These are phyloP conservation scores for Amphimallon solstitiale DNA, from an alignment of 2,888 invertebrate genomes.

Conservation along the genomic window DNA sequence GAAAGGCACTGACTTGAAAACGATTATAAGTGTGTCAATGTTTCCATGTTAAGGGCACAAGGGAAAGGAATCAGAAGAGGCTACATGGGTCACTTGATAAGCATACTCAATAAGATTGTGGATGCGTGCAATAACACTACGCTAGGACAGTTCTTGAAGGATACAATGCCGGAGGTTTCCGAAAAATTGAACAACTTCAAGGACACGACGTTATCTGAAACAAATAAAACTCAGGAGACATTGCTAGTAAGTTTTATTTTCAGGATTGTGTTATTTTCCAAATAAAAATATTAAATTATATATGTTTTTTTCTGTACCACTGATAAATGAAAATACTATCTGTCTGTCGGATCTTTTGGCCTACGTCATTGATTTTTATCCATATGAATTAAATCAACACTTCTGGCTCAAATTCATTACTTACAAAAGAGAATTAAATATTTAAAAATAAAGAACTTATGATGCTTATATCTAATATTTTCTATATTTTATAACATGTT, in stretches of 20 bases:
- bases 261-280: too few relatives aligned
- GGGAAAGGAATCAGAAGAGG: conserved; percentile 69
- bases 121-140: conserved; percentile 66
- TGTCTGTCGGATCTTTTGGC: too few relatives aligned
- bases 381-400: too few relatives aligned
- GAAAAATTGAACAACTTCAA: conserved; percentile 59
- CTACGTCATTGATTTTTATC: too few relatives aligned
- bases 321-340: too few relatives aligned
- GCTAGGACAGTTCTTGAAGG: conserved; percentile 67
- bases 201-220: conserved; percentile 56
- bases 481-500: too few relatives aligned
- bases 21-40: conserved; percentile 29
- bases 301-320: too few relatives aligned
- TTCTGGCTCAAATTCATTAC: too few relatives aligned
- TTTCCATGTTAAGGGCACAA: conserved; percentile 60
- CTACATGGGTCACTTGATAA: conserved; percentile 75
- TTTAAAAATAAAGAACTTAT: too few relatives aligned
- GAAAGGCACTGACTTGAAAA: conserved; percentile 15
- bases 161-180: conserved; percentile 65
- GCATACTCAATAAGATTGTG: conserved; percentile 69
- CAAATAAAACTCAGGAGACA: conserved; percentile 57
- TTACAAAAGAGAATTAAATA: too few relatives aligned
- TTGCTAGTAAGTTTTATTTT: conserved; percentile 55
- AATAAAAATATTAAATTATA: too few relatives aligned
- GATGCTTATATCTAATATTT: too few relatives aligned